phyloP scores from a whole-genome alignment of 2,888 invertebrate species.

The Hololepta plana region DNA sequence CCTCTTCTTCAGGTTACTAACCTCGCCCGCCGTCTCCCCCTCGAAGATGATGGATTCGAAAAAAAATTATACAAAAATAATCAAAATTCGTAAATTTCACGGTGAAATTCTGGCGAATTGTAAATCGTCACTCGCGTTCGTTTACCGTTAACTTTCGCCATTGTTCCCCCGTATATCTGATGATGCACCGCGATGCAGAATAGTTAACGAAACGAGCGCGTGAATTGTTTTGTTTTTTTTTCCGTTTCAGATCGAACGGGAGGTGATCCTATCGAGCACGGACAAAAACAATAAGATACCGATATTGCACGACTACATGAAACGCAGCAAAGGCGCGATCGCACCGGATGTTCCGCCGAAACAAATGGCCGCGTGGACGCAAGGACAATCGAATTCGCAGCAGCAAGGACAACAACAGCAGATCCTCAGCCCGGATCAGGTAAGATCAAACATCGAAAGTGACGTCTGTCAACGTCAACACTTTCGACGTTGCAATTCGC shows the following conservation, averaged over 20 bases:
- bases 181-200: background rate
- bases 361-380: constrained; percentile 53
- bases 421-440: constrained; percentile 24
- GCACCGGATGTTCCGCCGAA: constrained; percentile 62
- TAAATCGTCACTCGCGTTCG: no score
- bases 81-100: no score
- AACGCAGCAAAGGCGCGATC: constrained; percentile 40
- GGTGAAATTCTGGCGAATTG: no score
- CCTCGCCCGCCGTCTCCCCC: no score
- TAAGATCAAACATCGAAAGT: constrained; percentile 13
- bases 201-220: constrained; percentile 1
- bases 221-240: no score
- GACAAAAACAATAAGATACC: constrained; percentile 67
- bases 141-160: no score
- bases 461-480: no score
- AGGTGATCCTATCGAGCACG: constrained; percentile 52
- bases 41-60: no score
- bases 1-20: no score
- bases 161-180: no score
- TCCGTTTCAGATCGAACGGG: constrained; percentile 52
- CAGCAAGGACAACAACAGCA: constrained; percentile 18
- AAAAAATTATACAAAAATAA: no score
- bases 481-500: background rate
- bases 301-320: constrained; percentile 55
- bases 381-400: constrained; percentile 22